phyloP scores from a whole-genome alignment of 1,140 invertebrate genomes.

The Temnothorax longispinosus region DNA sequence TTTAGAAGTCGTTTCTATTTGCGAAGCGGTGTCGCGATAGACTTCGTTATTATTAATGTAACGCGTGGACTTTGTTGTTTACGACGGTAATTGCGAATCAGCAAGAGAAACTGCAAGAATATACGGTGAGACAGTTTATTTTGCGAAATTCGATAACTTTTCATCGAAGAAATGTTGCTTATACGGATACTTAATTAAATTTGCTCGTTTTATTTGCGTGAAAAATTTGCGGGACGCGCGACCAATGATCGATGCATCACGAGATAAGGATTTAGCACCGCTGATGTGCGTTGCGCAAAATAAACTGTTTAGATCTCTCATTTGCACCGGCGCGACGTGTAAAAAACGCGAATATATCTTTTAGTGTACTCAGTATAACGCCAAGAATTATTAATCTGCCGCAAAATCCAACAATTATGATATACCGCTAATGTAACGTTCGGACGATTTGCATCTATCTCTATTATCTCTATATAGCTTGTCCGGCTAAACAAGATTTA shows the following conservation, averaged over 20 bases:
- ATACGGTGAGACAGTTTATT: neutral
- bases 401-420: neutral
- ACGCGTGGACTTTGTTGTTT: neutral
- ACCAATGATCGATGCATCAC: neutral
- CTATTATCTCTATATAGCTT: neutral
- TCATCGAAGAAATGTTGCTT: neutral
- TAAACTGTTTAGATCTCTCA: neutral
- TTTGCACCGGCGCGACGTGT: neutral
- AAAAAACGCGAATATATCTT: neutral
- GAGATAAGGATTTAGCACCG: neutral
- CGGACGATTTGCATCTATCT: neutral
- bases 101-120: neutral
- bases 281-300: neutral
- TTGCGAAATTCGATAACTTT: constrained; percentile 9
- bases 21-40: neutral
- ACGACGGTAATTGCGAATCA: neutral
- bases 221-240: neutral
- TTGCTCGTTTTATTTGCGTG: neutral
- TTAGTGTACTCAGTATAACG: neutral
- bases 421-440: neutral
- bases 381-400: neutral
- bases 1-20: neutral
- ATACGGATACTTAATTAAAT: neutral
- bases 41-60: neutral
- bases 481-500: neutral